Percentiles rank a stretch among this genome's conserved stretches.
These are phyloP conservation scores for Amblyopsis hoosieri DNA, from an alignment of 2,797 vertebrate genomes.

Conservation along the genomic window DNA sequence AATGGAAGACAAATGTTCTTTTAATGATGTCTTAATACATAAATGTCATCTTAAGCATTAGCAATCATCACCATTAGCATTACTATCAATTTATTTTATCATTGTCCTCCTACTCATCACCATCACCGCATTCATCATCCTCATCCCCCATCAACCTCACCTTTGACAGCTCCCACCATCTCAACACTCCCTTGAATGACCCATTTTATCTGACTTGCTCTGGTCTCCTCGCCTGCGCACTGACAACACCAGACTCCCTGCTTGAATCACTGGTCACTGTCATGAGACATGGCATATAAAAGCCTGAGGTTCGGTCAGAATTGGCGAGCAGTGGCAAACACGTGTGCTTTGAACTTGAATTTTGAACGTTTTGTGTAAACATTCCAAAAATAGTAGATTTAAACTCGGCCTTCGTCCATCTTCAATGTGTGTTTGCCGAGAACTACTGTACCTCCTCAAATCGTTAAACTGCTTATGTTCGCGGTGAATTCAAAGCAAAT, in stretches of 20 bases:
- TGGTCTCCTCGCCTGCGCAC: conserved; percentile 13
- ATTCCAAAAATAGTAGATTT: too few relatives aligned
- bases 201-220: conserved; percentile 9
- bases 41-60: neutral
- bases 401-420: too few relatives aligned
- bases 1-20: conserved; percentile 15
- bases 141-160: neutral
- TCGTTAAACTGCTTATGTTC: too few relatives aligned
- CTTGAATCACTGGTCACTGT: conserved; percentile 38
- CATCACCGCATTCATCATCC: conserved; percentile 13
- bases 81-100: conserved; percentile 10
- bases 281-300: neutral
- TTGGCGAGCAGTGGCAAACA: too few relatives aligned
- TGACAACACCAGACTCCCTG: conserved; percentile 12
- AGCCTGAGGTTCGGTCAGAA: too few relatives aligned
- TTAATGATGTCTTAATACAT: too few relatives aligned
- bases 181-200: conserved; percentile 2
- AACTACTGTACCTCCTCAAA: too few relatives aligned
- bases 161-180: too few relatives aligned
- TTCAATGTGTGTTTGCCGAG: too few relatives aligned
- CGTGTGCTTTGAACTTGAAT: too few relatives aligned
- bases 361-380: too few relatives aligned
- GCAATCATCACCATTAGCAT: conserved; percentile 19
- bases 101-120: neutral
- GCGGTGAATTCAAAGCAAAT: too few relatives aligned